Base-by-base conservation (phyloP, 2,797 vertebrate genomes). In the Alfaro cultratus region DNA sequence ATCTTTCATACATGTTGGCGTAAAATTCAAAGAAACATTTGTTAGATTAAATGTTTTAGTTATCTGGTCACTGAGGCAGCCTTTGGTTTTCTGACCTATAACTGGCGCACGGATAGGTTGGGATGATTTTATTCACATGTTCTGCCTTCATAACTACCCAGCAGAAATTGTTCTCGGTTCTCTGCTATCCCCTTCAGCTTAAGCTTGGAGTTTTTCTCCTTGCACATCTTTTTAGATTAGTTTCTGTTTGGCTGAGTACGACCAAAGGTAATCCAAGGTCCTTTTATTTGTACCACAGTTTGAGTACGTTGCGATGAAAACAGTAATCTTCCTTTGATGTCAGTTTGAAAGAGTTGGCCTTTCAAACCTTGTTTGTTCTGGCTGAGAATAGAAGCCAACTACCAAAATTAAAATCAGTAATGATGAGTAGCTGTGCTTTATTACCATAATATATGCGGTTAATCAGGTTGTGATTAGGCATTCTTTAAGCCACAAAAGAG, bases 341-440 rank as follows among this genome's bases (percentile, higher is more conserved):
- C 23, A 9, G 67, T 74, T 77, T 41, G 21, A 36, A 39, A n/a
- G 29, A 75, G 55, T 21, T 74, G n/a, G 60, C 23, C 29, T 49
- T 78, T 76, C 45, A 74, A 67, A 57, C 12, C 1, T 23, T 34
- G 21, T 80, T 47, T 26, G 36, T 64, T 46, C 67, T 82, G n/a
- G 34, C 60, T 82, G 2, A n/a, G 57, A 29, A 43, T 7, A 41
- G 64, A 41, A 12, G 36, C 36, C 10, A 39, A 41, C 64, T 41
- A 39, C 36, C 18, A 73, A 73, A 34, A 74, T 74, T 15, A 10
- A 46, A 34, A 64, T 47, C 75, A 64, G 31, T 76, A 62, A 46
- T 64, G 41, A 86, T 47, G n/a, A 86, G 11, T 78, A n/a, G 12
- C 26, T 39, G 23, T 77, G 36, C 82, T 46, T 85, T 46, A 76